These are phyloP conservation scores for Seriola dumerili DNA, from an alignment of 2,113 vertebrate species.

Conservation along the genomic window DNA sequence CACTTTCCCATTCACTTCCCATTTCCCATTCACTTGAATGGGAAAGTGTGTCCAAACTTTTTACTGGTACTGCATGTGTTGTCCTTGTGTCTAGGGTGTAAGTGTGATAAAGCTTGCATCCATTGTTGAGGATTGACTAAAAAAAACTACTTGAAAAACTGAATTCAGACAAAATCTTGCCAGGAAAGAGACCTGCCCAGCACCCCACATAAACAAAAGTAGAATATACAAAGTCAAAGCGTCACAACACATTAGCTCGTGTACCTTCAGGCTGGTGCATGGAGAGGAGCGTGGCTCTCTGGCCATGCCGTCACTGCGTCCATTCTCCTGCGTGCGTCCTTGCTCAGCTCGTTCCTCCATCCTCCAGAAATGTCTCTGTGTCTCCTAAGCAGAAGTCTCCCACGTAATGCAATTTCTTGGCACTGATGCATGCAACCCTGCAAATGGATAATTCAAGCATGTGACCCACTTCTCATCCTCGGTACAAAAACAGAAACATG, in stretches of 20 bases:
- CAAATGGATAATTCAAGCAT: constrained; percentile 82
- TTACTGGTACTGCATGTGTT: too few relatives aligned
- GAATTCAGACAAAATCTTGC: neutral
- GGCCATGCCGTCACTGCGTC: constrained; percentile 49
- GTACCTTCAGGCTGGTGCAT: constrained; percentile 79
- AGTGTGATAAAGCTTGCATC: too few relatives aligned
- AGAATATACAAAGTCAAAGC: neutral
- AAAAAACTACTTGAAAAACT: neutral
- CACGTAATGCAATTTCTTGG: constrained; percentile 75
- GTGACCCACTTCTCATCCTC: constrained; percentile 79
- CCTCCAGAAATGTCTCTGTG: constrained; percentile 60
- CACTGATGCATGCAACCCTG: constrained; percentile 80
- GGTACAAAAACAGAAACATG: constrained; percentile 49
- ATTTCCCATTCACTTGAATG: too few relatives aligned
- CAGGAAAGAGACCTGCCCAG: neutral
- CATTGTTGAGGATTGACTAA: neutral
- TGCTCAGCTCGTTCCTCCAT: constrained; percentile 73
- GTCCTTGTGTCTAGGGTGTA: too few relatives aligned
- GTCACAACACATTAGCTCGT: neutral
- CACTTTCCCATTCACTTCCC: too few relatives aligned
- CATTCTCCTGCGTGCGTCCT: constrained; percentile 65
- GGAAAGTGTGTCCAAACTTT: too few relatives aligned
- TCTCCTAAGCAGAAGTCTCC: constrained; percentile 73
- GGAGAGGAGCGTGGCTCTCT: constrained; percentile 41
- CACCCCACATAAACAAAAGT: neutral